A percentile compares a stretch with the other conserved stretches of the same genome.
Evolutionary conservation across 1,140 invertebrate genomes (phyloP).

Genomic region (Lordiphosa stackelbergi): DNA sequence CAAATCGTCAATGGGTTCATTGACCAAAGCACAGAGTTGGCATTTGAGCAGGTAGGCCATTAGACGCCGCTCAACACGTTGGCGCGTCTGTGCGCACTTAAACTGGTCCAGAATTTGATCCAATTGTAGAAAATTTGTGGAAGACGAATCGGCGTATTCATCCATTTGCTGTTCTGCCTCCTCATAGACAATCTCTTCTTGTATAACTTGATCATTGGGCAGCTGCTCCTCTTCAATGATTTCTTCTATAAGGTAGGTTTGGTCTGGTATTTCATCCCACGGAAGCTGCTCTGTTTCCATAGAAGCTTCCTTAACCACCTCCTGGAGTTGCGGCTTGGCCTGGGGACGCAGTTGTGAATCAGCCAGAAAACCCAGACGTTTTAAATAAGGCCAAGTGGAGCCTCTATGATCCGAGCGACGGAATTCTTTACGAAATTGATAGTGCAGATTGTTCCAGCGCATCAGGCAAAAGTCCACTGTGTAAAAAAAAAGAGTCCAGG

Average conservation of each 20-base stretch:
- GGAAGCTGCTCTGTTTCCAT: slow-evolving; percentile 13
- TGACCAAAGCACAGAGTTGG: slow-evolving; percentile 47
- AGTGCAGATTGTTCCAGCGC: slow-evolving; percentile 72
- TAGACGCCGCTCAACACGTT: slow-evolving; percentile 51
- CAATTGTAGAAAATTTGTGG: slow-evolving; percentile 42
- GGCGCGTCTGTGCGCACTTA: slow-evolving; percentile 8
- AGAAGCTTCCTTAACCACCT: not conserved
- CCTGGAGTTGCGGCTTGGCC: slow-evolving; percentile 12
- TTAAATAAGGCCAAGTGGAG: slow-evolving; percentile 66
- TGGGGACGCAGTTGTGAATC: slow-evolving; percentile 13
- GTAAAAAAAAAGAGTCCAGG: not conserved
- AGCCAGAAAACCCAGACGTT: slow-evolving; percentile 52
- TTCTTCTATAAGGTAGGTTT: slow-evolving; percentile 49
- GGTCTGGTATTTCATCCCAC: slow-evolving; percentile 43
- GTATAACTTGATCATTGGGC: slow-evolving; percentile 37
- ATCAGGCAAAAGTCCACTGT: slow-evolving; percentile 64
- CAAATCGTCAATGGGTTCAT: slow-evolving; percentile 52
- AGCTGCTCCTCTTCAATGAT: slow-evolving; percentile 35
- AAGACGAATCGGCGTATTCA: not conserved
- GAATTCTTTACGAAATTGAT: slow-evolving; percentile 60
- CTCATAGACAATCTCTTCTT: slow-evolving; percentile 57
- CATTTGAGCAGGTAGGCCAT: slow-evolving; percentile 65
- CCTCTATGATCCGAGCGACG: slow-evolving; percentile 41
- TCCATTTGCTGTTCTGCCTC: slow-evolving; percentile 20
- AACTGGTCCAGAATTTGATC: slow-evolving; percentile 40